phyloP scores from a whole-genome alignment of 1,140 invertebrate genomes.

The Anastatus disparis region DNA sequence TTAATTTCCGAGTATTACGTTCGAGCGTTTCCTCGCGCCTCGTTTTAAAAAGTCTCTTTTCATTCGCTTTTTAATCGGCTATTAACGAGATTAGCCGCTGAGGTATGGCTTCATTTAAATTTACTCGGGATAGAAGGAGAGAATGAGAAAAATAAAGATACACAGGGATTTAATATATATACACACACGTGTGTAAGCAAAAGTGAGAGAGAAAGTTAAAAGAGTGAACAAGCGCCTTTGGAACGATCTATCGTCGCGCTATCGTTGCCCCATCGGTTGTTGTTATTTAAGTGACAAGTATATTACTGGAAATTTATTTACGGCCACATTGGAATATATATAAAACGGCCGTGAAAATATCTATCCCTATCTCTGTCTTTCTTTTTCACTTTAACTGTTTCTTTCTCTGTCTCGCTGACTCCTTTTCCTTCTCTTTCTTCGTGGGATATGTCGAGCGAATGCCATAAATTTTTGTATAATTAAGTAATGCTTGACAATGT shows the following conservation, averaged over 20 bases:
- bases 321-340: not conserved
- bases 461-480: slow-evolving; percentile 33
- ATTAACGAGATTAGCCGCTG: slow-evolving; percentile 37
- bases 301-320: slow-evolving; percentile 35
- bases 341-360: no score
- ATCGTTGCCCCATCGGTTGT: not conserved
- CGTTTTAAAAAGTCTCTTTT: not conserved
- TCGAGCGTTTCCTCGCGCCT: slow-evolving; percentile 8
- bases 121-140: not conserved
- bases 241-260: slow-evolving; percentile 25
- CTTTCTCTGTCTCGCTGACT: no score
- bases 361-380: no score
- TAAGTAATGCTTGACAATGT: slow-evolving; percentile 18
- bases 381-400: no score
- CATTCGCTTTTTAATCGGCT: slow-evolving; percentile 37
- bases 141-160: not conserved
- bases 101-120: slow-evolving; percentile 31
- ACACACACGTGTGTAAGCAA: not conserved
- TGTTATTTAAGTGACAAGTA: slow-evolving; percentile 31
- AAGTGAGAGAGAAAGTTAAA: not conserved
- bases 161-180: not conserved
- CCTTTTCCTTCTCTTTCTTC: no score
- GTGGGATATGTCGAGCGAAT: not conserved
- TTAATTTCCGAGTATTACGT: slow-evolving; percentile 22
- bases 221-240: not conserved